Conservation (phyloP, 2,797 vertebrate species). For the Knipowitschia caucasica region DNA sequence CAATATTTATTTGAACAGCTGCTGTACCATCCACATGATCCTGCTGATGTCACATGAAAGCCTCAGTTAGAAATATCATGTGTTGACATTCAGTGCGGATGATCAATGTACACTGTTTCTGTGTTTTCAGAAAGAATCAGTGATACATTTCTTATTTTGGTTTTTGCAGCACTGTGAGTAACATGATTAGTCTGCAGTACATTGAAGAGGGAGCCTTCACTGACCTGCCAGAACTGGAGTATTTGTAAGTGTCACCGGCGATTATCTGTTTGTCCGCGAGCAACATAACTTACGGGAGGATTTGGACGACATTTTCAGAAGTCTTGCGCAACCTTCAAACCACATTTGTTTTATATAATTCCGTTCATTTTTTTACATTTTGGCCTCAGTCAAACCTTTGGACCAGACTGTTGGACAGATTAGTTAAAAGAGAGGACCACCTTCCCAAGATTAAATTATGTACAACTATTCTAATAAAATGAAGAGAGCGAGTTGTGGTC, state of each 20-base stretch:
- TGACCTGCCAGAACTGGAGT: slow-evolving; percentile 85
- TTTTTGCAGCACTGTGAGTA: slow-evolving; percentile 79
- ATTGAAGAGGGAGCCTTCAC: slow-evolving; percentile 85
- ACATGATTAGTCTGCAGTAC: slow-evolving; percentile 81
- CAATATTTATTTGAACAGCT: slow-evolving; percentile 41
- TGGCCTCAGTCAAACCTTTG: too few relatives aligned
- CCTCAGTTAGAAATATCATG: slow-evolving; percentile 34
- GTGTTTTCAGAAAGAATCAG: slow-evolving; percentile 32
- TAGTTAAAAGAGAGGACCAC: too few relatives aligned
- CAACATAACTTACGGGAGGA: too few relatives aligned
- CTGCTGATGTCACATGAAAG: slow-evolving; percentile 39
- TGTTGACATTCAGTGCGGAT: slow-evolving; percentile 37
- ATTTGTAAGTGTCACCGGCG: slow-evolving; percentile 86
- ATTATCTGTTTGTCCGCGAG: too few relatives aligned
- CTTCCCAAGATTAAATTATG: too few relatives aligned
- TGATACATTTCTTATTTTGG: slow-evolving; percentile 28
- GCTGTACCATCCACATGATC: slow-evolving; percentile 36
- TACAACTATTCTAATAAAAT: too few relatives aligned
- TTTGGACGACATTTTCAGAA: too few relatives aligned
- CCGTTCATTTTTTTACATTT: too few relatives aligned
- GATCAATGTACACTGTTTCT: slow-evolving; percentile 19
- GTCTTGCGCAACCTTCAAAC: too few relatives aligned
- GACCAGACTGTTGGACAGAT: too few relatives aligned
- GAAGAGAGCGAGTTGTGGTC: too few relatives aligned
- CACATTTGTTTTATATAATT: too few relatives aligned